Percentiles rank a stretch among this genome's conserved stretches.
These are phyloP conservation scores for Novumbra hubbsi DNA, from an alignment of 2,797 vertebrate species.

Conservation along the genomic window DNA sequence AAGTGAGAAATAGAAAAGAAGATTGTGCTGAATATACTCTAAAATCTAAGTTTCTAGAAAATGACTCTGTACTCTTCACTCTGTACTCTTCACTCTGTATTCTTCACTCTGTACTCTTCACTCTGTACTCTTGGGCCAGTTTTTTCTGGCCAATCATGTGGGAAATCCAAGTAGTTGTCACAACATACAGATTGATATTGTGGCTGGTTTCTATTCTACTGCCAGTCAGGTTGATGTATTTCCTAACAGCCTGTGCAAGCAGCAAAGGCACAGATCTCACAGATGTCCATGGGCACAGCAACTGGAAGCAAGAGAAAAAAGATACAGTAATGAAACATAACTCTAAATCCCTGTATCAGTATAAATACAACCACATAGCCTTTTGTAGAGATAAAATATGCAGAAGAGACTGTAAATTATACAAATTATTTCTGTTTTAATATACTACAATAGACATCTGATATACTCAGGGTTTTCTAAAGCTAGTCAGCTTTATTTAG, in stretches of 20 bases:
- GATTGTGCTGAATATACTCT: slow-evolving; percentile 30
- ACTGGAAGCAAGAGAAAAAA: slow-evolving; percentile 50
- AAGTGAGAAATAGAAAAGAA: slow-evolving; percentile 13
- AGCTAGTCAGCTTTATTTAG: no score
- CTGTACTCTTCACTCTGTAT: slow-evolving; percentile 8
- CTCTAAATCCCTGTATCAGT: neutral
- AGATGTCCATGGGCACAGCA: slow-evolving; percentile 65
- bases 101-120: no score
- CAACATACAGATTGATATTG: neutral
- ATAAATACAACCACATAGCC: neutral
- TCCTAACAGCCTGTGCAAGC: slow-evolving; percentile 77
- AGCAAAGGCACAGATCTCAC: slow-evolving; percentile 77
- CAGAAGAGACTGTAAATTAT: neutral
- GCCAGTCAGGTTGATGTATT: neutral
- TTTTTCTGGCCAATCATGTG: slow-evolving; percentile 6
- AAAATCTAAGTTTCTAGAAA: slow-evolving; percentile 67
- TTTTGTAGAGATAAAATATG: neutral
- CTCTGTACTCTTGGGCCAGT: neutral
- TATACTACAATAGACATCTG: neutral
- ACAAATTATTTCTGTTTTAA: neutral
- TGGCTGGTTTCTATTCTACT: neutral
- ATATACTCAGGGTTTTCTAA: no score
- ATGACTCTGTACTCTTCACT: slow-evolving; percentile 21
- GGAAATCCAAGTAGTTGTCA: neutral
- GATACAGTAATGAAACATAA: neutral